phyloP scores from a whole-genome alignment of 2,113 vertebrate genomes.

The Galemys pyrenaicus region DNA sequence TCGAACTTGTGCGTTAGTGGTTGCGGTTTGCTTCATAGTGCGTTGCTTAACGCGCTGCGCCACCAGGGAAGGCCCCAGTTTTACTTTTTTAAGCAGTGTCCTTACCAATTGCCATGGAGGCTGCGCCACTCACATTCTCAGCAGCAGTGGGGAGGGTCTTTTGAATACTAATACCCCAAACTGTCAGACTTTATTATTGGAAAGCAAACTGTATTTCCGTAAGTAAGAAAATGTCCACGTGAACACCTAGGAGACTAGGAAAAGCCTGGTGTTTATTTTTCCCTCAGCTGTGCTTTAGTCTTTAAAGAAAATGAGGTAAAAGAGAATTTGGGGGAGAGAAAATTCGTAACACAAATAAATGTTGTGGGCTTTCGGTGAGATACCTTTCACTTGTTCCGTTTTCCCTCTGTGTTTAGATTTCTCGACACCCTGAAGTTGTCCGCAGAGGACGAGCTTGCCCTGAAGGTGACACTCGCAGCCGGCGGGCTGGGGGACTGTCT shows the following conservation, averaged over 20 bases:
- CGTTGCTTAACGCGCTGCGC: no score
- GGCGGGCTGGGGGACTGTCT: slow-evolving; percentile 90
- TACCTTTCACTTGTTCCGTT: not conserved
- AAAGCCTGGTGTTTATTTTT: not conserved
- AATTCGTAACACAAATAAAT: not conserved
- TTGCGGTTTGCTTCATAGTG: no score
- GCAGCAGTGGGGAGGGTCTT: no score
- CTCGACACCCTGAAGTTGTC: slow-evolving; percentile 88
- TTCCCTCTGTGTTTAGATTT: slow-evolving; percentile 85
- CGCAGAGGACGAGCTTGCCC: slow-evolving; percentile 84
- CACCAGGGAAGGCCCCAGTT: no score
- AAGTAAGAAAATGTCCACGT: not conserved
- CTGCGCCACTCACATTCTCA: no score
- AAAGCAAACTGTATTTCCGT: not conserved
- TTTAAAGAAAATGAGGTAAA: slow-evolving; percentile 23
- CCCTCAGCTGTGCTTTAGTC: not conserved
- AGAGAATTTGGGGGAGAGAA: not conserved
- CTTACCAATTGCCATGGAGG: no score
- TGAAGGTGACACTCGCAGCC: slow-evolving; percentile 85
- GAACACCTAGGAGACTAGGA: not conserved
- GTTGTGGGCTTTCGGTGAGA: not conserved
- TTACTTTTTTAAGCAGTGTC: no score
- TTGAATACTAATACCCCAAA: not conserved
- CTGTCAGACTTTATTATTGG: not conserved
- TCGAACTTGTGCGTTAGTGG: no score